These are phyloP conservation scores for Paracyclopina nana DNA, from an alignment of 1,140 invertebrate genomes.

Conservation along the genomic window DNA sequence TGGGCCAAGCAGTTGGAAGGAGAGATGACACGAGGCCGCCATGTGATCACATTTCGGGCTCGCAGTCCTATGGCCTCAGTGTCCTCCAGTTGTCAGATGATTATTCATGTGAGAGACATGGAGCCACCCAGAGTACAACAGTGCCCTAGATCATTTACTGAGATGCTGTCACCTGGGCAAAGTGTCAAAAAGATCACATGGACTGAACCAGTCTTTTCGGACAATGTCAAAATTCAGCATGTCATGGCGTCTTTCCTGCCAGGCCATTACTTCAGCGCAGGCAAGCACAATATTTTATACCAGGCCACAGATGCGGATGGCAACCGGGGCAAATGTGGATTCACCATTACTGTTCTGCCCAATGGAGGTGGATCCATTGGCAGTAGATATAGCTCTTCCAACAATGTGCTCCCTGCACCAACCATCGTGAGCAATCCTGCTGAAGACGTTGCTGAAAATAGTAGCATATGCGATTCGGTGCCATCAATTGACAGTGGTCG, in stretches of 20 bases:
- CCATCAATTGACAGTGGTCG: conserved; percentile 4
- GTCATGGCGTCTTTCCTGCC: conserved; percentile 15
- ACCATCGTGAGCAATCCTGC: background rate
- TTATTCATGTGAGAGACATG: conserved; percentile 39
- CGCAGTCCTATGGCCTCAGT: conserved; percentile 34
- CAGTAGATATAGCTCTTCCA: background rate
- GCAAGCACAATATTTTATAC: conserved; percentile 11
- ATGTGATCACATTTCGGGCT: conserved; percentile 38
- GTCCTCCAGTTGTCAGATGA: conserved; percentile 36
- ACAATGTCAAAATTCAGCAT: conserved; percentile 34
- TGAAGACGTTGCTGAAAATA: no score
- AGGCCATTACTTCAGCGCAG: conserved; percentile 12
- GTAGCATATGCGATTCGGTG: conserved; percentile 13
- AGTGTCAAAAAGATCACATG: conserved; percentile 32
- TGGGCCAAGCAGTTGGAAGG: conserved; percentile 43
- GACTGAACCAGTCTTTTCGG: conserved; percentile 43
- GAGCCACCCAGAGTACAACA: conserved; percentile 35
- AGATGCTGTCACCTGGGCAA: conserved; percentile 30
- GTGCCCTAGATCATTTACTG: conserved; percentile 42
- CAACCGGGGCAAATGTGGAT: conserved; percentile 10
- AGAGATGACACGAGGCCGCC: conserved; percentile 35
- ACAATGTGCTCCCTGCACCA: background rate
- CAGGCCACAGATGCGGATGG: conserved; percentile 12
- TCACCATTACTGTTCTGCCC: conserved; percentile 7
- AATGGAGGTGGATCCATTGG: no score